Evolutionary conservation across 1,140 invertebrate species (phyloP), one percentile per base, ranked within the genome.

Genomic region (Eurosta solidaginis): DNA sequence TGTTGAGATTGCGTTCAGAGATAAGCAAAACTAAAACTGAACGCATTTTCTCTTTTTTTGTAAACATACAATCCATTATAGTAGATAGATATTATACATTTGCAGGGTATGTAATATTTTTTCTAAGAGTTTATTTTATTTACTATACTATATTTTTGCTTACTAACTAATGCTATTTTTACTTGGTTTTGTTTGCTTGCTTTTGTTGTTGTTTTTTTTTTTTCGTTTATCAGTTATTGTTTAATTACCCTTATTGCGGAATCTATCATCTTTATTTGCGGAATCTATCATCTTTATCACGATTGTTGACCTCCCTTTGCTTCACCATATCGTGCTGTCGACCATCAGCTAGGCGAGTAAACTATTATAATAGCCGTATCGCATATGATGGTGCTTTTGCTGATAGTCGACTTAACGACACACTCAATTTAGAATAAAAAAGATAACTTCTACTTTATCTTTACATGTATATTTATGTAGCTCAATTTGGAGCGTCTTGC

Each of bases 201-300:
- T 49, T 49, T 3, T 49, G 3, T 49, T n/a, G n/a, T 17, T 49
- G n/a, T 49, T 17, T 27, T 54, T 54, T 25, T 9, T 27, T 54
- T 1, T 54, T 54, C 27, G 10, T 59, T 59, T 29, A 12, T 17
- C 54, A 59, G 29, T 59, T 40, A 68, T 40, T 68, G 29, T 68
- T 68, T 36, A 20, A 68, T 68, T 68, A 40, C 33, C 59, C 33
- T 68, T 68, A 68, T n/a, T n/a, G n/a, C n/a, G n/a, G n/a, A n/a
- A n/a, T n/a, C n/a, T n/a, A n/a, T n/a, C n/a, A n/a, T n/a, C n/a
- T n/a, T n/a, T n/a, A n/a, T n/a, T n/a, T n/a, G n/a, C n/a, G n/a
- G n/a, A n/a, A n/a, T n/a, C n/a, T n/a, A n/a, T n/a, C n/a, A n/a
- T n/a, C n/a, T n/a, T n/a, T n/a, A n/a, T n/a, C n/a, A n/a, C n/a